Base-by-base conservation (phyloP, 2,888 invertebrate genomes). In the Coecobrya sp. region DNA sequence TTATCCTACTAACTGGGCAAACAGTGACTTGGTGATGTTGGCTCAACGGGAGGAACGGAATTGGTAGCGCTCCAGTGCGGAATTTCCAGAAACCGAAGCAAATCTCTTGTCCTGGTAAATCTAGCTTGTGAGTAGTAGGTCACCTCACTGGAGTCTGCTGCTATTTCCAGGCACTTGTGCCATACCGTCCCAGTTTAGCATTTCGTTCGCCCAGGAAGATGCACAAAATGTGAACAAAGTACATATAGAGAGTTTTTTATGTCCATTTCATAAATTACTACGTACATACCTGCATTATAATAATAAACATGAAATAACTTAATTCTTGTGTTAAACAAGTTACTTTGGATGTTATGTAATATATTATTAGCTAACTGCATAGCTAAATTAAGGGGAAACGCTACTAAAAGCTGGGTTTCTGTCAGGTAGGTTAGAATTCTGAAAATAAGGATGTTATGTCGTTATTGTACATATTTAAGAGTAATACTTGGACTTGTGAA, bases 61-160 rank as follows among this genome's bases (percentile, higher is more conserved):
- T 22, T 88, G 27, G 65, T 88, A 76, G 81, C 88, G 88, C 88
- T 36, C 79, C 88, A 30, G 65, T 88, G 88, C 88, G 88, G 88
- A 42, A 49, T 19, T 25, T 52, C 8, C 22, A n/a, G 55, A 45
- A 85, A 85, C 65, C 68, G 85, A 25, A 49, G 16, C 76, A 36
- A 22, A 10, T 27, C 36, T 45, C 36, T 10, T 4, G 5, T 73
- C 19, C 8, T 76, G 76, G 45, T 45, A 27, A 30, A 27, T 68
- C 4, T 22, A 11, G 1, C 68, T 30, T 1, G 30, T 30, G 8
- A 30, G 13, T 68, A 68, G 13, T 68, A 68, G 68, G 68, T 13
- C 25, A 30, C 30, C 30, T 30, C 30, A 30, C 30, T 68, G 13
- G 13, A 30, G 68, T n/a, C 68, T 16, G 10, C 2, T 16, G 13